phyloP scores from a whole-genome alignment of 2,113 vertebrate genomes.

The Erythrolamprus reginae region DNA sequence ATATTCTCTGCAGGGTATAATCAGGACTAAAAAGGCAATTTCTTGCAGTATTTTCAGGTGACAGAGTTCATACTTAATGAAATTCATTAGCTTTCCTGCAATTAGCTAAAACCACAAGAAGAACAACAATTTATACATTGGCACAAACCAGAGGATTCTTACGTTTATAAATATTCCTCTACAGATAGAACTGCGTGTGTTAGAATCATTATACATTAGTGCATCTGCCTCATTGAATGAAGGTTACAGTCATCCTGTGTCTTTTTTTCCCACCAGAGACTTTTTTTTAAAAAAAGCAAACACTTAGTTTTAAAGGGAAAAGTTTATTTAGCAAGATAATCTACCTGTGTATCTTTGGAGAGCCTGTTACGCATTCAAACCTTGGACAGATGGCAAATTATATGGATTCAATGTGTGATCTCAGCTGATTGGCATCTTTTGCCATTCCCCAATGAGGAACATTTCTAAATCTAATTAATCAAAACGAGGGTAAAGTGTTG shows the following conservation, averaged over 20 bases:
- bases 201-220: slow-evolving; percentile 79
- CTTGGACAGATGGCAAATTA: slow-evolving; percentile 28
- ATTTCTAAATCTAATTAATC: slow-evolving; percentile 29
- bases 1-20: slow-evolving; percentile 31
- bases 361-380: slow-evolving; percentile 49
- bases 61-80: slow-evolving; percentile 35
- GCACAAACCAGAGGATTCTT: slow-evolving; percentile 58
- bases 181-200: slow-evolving; percentile 67
- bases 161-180: slow-evolving; percentile 77
- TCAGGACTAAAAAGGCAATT: neutral
- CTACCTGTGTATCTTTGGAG: neutral
- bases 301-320: slow-evolving; percentile 8
- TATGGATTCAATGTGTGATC: slow-evolving; percentile 13
- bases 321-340: slow-evolving; percentile 61
- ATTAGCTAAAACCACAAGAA: slow-evolving; percentile 62
- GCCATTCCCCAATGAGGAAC: slow-evolving; percentile 7
- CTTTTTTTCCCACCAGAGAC: slow-evolving; percentile 66
- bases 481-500: slow-evolving; percentile 20
- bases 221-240: slow-evolving; percentile 70
- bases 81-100: slow-evolving; percentile 55
- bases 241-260: slow-evolving; percentile 67
- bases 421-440: slow-evolving; percentile 12
- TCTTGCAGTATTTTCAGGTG: slow-evolving; percentile 51
- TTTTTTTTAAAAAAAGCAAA: slow-evolving; percentile 72
- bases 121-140: slow-evolving; percentile 62